Evolutionary conservation across 2,113 vertebrate species (phyloP), one percentile per base, ranked within the genome.

Genomic region (Ictidomys tridecemlineatus): DNA sequence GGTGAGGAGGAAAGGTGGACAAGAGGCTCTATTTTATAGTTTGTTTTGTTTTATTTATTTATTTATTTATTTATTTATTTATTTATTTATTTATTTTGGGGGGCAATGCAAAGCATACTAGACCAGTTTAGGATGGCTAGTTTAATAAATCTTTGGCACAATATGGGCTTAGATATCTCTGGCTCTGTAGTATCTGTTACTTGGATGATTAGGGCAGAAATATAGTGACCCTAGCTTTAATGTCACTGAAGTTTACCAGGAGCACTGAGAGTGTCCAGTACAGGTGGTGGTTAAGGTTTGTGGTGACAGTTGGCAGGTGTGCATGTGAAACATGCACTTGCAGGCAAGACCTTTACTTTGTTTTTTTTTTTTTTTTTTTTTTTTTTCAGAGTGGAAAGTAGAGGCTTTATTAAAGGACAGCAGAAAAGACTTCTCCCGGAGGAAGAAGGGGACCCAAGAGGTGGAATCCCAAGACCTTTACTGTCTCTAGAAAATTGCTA

Each of bases 181-280:
- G 37, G 3, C 32, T 67, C 8, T 91, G 6, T 67, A 11, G 39
- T 30, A 30, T 53, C 32, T 82, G 1, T 14, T 28, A 4, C 1
- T 22, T 9, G 4, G 6, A 2, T 30, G 30, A 65, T 10, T 14
- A n/a, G 12, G 26, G 0, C 24, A 45, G 1, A 16, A 11, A 16
- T 4, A 79, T n/a, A 72, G 39, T 42, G 32, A 34, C 11, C 24
- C 7, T 42, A 1, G 13, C 58, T 24, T 61, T 58, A 58, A 7
- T 58, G 56, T 61, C 58, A 61, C 7, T 61, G 24, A 61, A 26
- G 3, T 63, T 48, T 58, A 20, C 56, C 14, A 18, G 9, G 18
- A 91, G 1, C 17, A 11, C 74, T 28, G 26, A 56, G 20, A 83
- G 6, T 72, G 7, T 3, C 26, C 51, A 63, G 39, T 32, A 69